These are phyloP conservation scores for Colossoma macropomum DNA, from an alignment of 2,113 vertebrate genomes.

Conservation along the genomic window DNA sequence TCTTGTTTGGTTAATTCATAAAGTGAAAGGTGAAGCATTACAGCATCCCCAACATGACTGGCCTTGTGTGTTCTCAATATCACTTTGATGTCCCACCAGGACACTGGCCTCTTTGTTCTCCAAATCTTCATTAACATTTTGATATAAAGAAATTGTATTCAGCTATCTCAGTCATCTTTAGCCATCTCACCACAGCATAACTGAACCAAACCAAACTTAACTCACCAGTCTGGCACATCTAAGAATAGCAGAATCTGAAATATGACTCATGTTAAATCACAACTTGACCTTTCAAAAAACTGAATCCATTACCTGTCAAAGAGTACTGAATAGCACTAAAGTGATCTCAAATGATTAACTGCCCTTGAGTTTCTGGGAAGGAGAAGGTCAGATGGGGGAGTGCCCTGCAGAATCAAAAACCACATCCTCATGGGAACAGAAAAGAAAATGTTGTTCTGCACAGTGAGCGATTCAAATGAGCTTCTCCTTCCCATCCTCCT, in stretches of 20 bases:
- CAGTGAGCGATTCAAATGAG: constrained; percentile 28
- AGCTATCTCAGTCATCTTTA: constrained; percentile 6
- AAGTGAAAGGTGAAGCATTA: neutral
- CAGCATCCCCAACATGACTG: neutral
- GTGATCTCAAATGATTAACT: constrained; percentile 20
- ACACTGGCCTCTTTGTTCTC: constrained; percentile 12
- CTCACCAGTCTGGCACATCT: too few relatives aligned
- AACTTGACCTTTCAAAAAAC: constrained; percentile 16
- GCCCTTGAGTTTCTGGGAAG: constrained; percentile 15
- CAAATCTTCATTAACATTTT: constrained; percentile 12
- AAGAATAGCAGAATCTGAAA: constrained; percentile 8
- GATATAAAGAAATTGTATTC: constrained; percentile 8
- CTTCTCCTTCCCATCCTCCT: constrained; percentile 5
- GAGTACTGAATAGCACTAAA: constrained; percentile 10
- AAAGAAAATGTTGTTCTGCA: constrained; percentile 36
- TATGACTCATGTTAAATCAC: constrained; percentile 12
- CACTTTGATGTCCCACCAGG: constrained; percentile 33
- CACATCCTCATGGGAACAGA: constrained; percentile 25
- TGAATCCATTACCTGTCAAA: constrained; percentile 22
- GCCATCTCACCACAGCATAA: constrained; percentile 7
- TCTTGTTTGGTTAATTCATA: constrained; percentile 1
- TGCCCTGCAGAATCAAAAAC: constrained; percentile 19
- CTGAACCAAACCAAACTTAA: neutral
- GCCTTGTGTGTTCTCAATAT: neutral
- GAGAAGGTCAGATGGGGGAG: constrained; percentile 20